These are phyloP conservation scores for Malurus splendens DNA, from an alignment of 2,797 vertebrate species.

Conservation along the genomic window DNA sequence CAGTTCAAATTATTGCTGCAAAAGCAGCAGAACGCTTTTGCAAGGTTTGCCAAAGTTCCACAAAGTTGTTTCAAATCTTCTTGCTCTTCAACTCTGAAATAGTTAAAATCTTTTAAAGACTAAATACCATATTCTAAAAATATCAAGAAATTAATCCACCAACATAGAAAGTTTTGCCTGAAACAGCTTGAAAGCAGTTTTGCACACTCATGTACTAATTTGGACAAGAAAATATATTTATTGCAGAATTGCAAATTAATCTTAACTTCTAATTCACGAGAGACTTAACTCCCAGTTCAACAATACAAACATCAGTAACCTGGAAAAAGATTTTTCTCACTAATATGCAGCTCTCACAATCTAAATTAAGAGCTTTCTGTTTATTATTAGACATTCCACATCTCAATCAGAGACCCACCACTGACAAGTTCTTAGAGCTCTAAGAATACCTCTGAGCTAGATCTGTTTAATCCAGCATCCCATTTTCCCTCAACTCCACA, in stretches of 20 bases:
- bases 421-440: background rate
- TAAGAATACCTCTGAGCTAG: background rate
- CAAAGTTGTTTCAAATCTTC: background rate
- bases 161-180: background rate
- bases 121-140: slow-evolving; percentile 14
- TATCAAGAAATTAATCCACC: background rate
- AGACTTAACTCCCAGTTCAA: background rate
- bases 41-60: background rate
- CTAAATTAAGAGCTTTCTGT: background rate
- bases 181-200: background rate
- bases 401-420: background rate
- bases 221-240: background rate
- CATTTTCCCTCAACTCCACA: background rate
- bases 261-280: background rate
- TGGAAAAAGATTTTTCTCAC: background rate
- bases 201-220: background rate
- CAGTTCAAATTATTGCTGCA: background rate
- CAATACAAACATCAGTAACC: background rate
- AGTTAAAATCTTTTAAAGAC: background rate
- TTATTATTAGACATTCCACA: background rate
- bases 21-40: background rate
- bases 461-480: background rate
- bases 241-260: background rate
- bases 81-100: background rate
- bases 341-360: background rate